These are phyloP conservation scores for Sitophilus oryzae DNA, from an alignment of 1,140 invertebrate species.

Conservation along the genomic window DNA sequence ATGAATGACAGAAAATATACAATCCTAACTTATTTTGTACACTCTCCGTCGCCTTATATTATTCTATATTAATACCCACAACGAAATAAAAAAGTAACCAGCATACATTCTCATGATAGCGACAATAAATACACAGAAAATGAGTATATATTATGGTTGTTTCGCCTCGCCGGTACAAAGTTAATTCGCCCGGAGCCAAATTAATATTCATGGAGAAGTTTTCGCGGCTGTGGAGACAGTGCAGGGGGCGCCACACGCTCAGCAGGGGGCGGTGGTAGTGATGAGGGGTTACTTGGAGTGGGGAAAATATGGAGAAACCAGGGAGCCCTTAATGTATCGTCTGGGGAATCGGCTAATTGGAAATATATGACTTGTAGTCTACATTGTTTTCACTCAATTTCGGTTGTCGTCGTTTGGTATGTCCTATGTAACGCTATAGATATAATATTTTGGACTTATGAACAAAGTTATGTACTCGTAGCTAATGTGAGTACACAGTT, in stretches of 20 bases:
- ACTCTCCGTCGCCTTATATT: too few relatives aligned
- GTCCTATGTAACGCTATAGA: too few relatives aligned
- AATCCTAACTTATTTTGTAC: too few relatives aligned
- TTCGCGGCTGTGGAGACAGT: background rate
- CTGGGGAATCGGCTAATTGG: background rate
- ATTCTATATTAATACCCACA: too few relatives aligned
- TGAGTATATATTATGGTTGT: background rate
- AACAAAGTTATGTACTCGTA: too few relatives aligned
- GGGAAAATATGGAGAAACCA: background rate
- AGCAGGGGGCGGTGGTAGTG: too few relatives aligned
- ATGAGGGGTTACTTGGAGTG: too few relatives aligned
- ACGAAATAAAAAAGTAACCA: too few relatives aligned
- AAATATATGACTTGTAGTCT: slow-evolving; percentile 6
- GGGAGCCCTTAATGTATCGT: background rate
- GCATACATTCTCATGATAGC: background rate
- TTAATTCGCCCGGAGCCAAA: background rate
- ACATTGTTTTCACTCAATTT: background rate
- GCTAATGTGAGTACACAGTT: too few relatives aligned
- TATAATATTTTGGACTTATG: too few relatives aligned
- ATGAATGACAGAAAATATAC: too few relatives aligned
- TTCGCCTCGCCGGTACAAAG: background rate
- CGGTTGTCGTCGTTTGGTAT: too few relatives aligned
- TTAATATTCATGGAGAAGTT: background rate
- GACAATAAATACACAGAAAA: background rate
- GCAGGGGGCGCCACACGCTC: background rate